Base-by-base conservation (phyloP, 2,797 vertebrate species). In the Gouania willdenowi region DNA sequence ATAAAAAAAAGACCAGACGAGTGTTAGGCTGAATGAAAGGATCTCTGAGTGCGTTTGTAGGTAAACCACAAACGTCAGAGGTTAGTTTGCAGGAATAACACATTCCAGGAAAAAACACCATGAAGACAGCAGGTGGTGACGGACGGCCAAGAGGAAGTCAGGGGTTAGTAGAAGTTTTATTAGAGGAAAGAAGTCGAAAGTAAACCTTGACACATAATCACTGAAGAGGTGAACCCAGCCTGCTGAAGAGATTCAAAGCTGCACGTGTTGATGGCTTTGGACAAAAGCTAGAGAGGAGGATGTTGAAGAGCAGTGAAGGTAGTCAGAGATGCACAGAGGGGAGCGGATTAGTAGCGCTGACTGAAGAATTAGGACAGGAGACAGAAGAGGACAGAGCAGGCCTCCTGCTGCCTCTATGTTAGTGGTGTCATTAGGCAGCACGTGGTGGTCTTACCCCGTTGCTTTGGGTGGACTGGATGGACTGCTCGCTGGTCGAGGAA, bases 401-500 rank as follows among this genome's bases (percentile, higher is more conserved):
- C 43, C 33, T 49, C 60, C 68, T 64, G 38, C 49, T 37, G 57
- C 54, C 45, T 41, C 33, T 2, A 46, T 69, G 77, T 83, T 82
- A 82, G 82, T 75, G 3, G 51, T n/a, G 51, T 79, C 47, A 17
- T 74, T 64, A 87, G 79, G 74, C 81, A 74, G 62, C 41, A 43
- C 66, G 53, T 41, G 25, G 45, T 37, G 90, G 92, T 92, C 93
- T 98, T 99, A 99, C 97, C 97, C 97, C 94, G 39, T 98, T 97
- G 76, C 94, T 97, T 87, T 99, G 94, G 74, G 93, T 93, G 88
- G 95, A 98, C 83, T 98, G 94, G 90, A 98, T 88, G 69, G 94
- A 98, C 84, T 98, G 95, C 90, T 99, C 95, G 69, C 95, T 98
- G 89, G 95, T 87, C 42, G 96, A 99, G 55, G 96, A 99, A 92